Evolutionary conservation across 64 coral and sea anemone species (phyloP).

Genomic region (Acropora tenuis): DNA sequence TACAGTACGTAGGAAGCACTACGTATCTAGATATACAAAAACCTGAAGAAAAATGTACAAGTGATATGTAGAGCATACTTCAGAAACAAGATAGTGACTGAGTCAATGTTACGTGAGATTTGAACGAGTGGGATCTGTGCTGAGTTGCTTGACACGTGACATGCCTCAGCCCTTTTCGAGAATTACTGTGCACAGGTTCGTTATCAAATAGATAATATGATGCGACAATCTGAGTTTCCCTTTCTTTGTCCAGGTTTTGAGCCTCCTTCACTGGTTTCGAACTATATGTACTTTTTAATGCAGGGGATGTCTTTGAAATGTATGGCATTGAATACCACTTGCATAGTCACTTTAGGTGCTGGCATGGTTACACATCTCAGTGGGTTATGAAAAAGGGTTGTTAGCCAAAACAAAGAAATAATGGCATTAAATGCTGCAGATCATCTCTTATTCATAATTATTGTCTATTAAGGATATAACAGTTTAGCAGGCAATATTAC

Average conservation of each 20-base stretch:
- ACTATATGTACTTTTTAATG: conserved; percentile 7
- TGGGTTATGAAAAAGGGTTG: not conserved
- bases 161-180: conserved; percentile 10
- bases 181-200: not conserved
- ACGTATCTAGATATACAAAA: too few relatives aligned
- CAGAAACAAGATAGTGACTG: too few relatives aligned
- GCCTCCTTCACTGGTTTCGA: not conserved
- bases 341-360: conserved; percentile 30
- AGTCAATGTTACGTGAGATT: too few relatives aligned
- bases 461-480: conserved; percentile 7
- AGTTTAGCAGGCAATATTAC: not conserved
- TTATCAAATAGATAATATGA: not conserved
- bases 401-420: conserved; percentile 14
- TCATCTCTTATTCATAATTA: not conserved
- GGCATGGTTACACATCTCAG: not conserved
- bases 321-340: conserved; percentile 40
- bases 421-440: not conserved
- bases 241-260: conserved; percentile 15
- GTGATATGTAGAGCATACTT: too few relatives aligned
- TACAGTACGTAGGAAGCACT: too few relatives aligned
- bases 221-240: not conserved
- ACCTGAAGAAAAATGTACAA: too few relatives aligned
- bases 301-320: conserved; percentile 21
- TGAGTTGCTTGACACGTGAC: not conserved
- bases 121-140: too few relatives aligned